phyloP scores from a whole-genome alignment of 1,140 invertebrate species.

The Drosophila oshimai region DNA sequence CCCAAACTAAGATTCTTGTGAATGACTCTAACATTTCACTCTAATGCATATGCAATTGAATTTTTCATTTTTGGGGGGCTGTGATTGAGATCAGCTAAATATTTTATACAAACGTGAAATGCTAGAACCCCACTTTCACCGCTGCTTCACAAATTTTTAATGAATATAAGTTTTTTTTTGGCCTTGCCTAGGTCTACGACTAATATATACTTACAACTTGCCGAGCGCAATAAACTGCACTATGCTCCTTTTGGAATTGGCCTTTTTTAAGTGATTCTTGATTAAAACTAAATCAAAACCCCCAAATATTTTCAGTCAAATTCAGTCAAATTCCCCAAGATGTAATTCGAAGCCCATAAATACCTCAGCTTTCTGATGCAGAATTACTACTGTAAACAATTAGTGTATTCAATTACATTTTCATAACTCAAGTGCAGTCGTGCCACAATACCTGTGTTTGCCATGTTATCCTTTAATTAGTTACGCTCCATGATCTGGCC shows the following conservation, averaged over 20 bases:
- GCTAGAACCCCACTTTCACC: conserved; percentile 5
- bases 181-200: no score
- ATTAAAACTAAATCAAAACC: no score
- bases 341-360: conserved; percentile 42
- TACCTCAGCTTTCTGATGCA: conserved; percentile 2
- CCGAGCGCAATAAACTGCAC: neutral
- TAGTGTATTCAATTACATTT: conserved; percentile 63
- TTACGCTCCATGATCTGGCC: neutral
- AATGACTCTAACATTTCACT: conserved; percentile 48
- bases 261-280: no score
- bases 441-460: conserved; percentile 31
- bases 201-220: conserved; percentile 26
- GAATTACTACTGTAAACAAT: no score
- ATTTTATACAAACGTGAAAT: conserved; percentile 64
- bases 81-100: conserved; percentile 66
- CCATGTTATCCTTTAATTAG: conserved; percentile 47
- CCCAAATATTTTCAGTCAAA: no score
- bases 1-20: conserved; percentile 7
- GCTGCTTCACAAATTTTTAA: conserved; percentile 60
- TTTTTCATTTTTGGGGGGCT: no score
- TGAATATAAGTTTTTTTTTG: conserved; percentile 64
- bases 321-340: conserved; percentile 22
- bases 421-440: no score
- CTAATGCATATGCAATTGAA: conserved; percentile 58
- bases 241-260: neutral